Evolutionary conservation across 1,140 invertebrate genomes (phyloP).

Genomic region (Brachionus asplanchnoidis): DNA sequence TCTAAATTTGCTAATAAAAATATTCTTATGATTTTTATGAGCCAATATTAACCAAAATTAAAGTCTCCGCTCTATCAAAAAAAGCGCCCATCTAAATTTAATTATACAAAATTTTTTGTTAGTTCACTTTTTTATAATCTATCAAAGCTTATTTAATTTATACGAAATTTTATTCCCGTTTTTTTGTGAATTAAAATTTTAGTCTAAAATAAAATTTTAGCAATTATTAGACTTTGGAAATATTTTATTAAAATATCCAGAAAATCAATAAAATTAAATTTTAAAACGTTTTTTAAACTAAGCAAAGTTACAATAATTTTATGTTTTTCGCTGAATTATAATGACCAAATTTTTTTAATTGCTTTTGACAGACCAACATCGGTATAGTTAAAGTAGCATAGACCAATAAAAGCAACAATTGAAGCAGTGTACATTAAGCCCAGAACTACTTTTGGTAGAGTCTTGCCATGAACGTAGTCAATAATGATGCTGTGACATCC

Average conservation of each 20-base stretch:
- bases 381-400: constrained; percentile 25
- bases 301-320: not conserved
- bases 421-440: not conserved
- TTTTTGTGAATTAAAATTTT: not conserved
- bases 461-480: constrained; percentile 30
- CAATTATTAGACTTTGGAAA: not conserved
- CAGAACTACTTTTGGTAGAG: constrained; percentile 5
- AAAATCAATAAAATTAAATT: constrained; percentile 6
- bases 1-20: too few relatives aligned
- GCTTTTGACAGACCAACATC: constrained; percentile 39
- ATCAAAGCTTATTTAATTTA: not conserved
- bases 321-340: not conserved
- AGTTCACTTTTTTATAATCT: not conserved
- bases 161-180: constrained; percentile 1
- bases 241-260: not conserved
- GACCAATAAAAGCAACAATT: constrained; percentile 27
- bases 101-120: too few relatives aligned
- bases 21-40: too few relatives aligned
- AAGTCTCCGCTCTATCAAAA: too few relatives aligned
- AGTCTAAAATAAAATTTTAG: not conserved
- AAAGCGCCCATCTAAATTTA: not conserved
- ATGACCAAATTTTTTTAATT: constrained; percentile 36
- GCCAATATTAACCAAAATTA: too few relatives aligned
- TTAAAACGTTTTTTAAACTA: not conserved
- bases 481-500: constrained; percentile 17